A percentile compares a stretch with the other conserved stretches of the same genome.
These are phyloP conservation scores for Hesperophylax magnus DNA, from an alignment of 1,140 invertebrate genomes.

Conservation along the genomic window DNA sequence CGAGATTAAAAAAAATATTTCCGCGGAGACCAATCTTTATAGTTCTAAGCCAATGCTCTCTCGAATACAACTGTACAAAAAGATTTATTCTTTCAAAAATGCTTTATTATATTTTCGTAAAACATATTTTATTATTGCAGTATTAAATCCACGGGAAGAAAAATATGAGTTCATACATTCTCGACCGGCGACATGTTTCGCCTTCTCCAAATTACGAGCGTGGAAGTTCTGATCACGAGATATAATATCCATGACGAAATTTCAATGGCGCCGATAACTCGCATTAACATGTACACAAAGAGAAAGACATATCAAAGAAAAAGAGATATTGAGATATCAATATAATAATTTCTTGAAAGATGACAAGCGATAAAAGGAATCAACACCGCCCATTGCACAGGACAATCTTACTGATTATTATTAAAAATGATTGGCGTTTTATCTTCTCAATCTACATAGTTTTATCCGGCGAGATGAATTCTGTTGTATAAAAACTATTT, in stretches of 20 bases:
- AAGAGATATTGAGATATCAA: conserved; percentile 22
- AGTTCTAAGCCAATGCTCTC: too few species aligned
- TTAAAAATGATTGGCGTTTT: too few species aligned
- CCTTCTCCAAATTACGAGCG: conserved; percentile 13
- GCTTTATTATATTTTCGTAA: not conserved
- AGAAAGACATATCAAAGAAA: not conserved
- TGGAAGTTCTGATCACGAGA: not conserved
- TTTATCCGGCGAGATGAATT: too few species aligned
- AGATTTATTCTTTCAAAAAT: not conserved
- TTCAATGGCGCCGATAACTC: conserved; percentile 7
- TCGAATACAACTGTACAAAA: too few species aligned
- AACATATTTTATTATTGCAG: not conserved
- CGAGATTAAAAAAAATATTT: too few species aligned
- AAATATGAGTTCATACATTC: not conserved
- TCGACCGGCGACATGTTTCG: conserved; percentile 14
- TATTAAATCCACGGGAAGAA: conserved; percentile 11
- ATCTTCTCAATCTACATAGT: too few species aligned
- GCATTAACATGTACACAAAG: conserved; percentile 2
- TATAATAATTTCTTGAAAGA: not conserved
- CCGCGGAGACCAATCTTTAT: too few species aligned
- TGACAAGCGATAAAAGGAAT: not conserved
- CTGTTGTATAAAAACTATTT: too few species aligned
- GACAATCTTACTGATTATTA: too few species aligned
- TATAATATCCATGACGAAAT: conserved; percentile 28
- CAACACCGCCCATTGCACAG: too few species aligned